A percentile compares a stretch with the other conserved stretches of the same genome.
Conservation (phyloP, 2,888 invertebrate genomes). For the Aspidiotus destructor region DNA sequence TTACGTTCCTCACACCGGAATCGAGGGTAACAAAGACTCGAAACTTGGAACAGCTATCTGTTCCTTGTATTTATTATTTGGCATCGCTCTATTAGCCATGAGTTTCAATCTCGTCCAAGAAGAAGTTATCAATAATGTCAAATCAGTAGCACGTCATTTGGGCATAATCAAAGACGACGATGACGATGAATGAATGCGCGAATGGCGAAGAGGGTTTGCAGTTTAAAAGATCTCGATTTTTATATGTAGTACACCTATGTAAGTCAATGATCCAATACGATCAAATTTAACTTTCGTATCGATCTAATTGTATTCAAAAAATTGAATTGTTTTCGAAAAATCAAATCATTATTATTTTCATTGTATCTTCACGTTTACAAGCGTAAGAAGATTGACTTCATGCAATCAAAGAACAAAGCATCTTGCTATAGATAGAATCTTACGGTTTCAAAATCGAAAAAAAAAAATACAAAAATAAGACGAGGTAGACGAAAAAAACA, state of each 20-base stretch:
- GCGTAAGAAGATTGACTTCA: too few relatives aligned
- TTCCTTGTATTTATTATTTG: slow-evolving; percentile 84
- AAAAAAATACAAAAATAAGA: too few relatives aligned
- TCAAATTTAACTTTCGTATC: too few relatives aligned
- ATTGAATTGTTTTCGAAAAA: too few relatives aligned
- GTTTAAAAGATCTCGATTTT: slow-evolving; percentile 15
- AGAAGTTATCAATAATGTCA: slow-evolving; percentile 81
- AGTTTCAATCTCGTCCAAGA: slow-evolving; percentile 93
- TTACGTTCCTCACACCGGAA: slow-evolving; percentile 74
- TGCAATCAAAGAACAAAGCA: too few relatives aligned
- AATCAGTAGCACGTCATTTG: slow-evolving; percentile 70
- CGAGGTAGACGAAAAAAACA: too few relatives aligned
- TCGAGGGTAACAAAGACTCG: slow-evolving; percentile 42
- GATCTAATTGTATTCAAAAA: too few relatives aligned
- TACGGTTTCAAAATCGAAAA: too few relatives aligned
- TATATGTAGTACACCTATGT: slow-evolving; percentile 5
- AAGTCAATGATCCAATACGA: background rate
- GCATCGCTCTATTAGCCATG: slow-evolving; percentile 90
- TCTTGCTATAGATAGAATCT: too few relatives aligned
- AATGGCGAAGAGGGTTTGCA: background rate
- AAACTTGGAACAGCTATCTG: slow-evolving; percentile 69
- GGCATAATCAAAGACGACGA: slow-evolving; percentile 64
- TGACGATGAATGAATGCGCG: slow-evolving; percentile 32
- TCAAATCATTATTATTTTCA: too few relatives aligned
- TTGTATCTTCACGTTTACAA: too few relatives aligned